Conservation (phyloP, 2,888 invertebrate species). For the Stomorhina lunata region DNA sequence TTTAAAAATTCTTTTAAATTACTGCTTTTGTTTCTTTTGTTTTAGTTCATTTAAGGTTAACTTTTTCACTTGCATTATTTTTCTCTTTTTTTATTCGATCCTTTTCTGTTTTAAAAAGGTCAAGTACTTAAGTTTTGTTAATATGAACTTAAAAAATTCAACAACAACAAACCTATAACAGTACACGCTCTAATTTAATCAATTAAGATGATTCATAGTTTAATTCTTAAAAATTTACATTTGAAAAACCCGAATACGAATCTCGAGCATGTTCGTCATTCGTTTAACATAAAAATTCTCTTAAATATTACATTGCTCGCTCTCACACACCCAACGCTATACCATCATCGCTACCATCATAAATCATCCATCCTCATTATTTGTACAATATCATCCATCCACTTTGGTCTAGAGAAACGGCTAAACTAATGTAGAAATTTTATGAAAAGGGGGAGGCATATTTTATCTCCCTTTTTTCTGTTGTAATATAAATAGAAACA, state of each 20-base stretch:
- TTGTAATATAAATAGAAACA: too few relatives aligned
- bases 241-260: constrained; percentile 7
- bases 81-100: constrained; percentile 31
- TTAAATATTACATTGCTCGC: neutral
- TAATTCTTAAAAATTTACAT: constrained; percentile 33
- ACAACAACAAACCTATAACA: constrained; percentile 2
- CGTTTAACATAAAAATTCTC: neutral
- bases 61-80: neutral
- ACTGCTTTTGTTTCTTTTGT: neutral
- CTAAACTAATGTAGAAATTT: too few relatives aligned
- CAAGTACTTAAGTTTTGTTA: constrained; percentile 32
- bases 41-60: neutral
- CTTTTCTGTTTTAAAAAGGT: constrained; percentile 30
- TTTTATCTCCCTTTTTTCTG: too few relatives aligned
- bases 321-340: too few relatives aligned
- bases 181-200: constrained; percentile 31
- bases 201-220: constrained; percentile 53
- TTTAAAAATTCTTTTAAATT: neutral
- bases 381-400: neutral
- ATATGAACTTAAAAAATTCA: neutral
- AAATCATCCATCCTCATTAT: neutral
- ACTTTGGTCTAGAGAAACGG: neutral
- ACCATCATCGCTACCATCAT: constrained; percentile 8
- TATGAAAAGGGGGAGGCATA: too few relatives aligned
- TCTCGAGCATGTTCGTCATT: neutral